Conservation (phyloP, 2,888 invertebrate species). For the Plemyria rubiginata region DNA sequence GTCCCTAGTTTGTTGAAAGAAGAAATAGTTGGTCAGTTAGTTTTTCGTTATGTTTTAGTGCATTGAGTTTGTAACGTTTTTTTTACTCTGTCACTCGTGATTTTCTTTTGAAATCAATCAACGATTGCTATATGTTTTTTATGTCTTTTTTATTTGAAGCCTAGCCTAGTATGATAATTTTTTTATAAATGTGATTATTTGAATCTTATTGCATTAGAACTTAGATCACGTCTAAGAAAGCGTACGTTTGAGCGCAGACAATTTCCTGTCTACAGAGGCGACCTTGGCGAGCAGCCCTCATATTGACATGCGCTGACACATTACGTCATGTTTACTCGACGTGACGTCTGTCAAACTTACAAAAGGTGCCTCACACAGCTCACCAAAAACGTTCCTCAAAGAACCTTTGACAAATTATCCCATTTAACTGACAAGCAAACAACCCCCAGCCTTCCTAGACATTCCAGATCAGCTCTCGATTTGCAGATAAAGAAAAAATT, state of each 20-base stretch:
- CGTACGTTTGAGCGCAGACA: constrained; percentile 34
- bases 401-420: constrained; percentile 78
- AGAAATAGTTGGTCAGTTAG: constrained; percentile 8
- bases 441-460: constrained; percentile 35
- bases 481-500: constrained; percentile 48
- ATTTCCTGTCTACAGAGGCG: constrained; percentile 37
- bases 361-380: constrained; percentile 59
- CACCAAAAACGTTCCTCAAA: constrained; percentile 69
- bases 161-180: too few species aligned
- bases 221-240: constrained; percentile 20
- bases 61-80: not conserved
- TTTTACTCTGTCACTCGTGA: too few species aligned
- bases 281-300: constrained; percentile 53
- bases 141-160: too few species aligned
- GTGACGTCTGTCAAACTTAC: constrained; percentile 72
- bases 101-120: too few species aligned
- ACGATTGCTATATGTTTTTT: too few species aligned
- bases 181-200: too few species aligned
- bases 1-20: constrained; percentile 13
- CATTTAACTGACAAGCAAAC: constrained; percentile 54
- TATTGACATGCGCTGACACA: constrained; percentile 52
- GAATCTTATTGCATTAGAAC: constrained; percentile 2
- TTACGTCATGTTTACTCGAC: constrained; percentile 59
- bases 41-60: constrained; percentile 2
- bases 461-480: constrained; percentile 41